phyloP scores from a whole-genome alignment of 2,888 invertebrate species.

The Spisula solida region DNA sequence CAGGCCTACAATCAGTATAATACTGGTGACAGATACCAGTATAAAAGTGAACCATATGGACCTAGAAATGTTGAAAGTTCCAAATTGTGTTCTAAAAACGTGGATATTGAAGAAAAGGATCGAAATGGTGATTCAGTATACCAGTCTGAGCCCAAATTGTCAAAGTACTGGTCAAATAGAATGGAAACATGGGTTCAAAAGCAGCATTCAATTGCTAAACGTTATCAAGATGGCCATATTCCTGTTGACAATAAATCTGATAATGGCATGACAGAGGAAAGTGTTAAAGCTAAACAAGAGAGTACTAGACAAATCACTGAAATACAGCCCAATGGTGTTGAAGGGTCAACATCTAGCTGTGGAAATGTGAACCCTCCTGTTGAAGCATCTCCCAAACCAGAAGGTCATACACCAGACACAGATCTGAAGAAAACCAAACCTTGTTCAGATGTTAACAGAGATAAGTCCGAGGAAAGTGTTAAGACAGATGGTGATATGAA shows the following conservation, averaged over 20 bases:
- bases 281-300: background rate
- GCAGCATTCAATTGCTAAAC: constrained; percentile 19
- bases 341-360: background rate
- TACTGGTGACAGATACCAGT: background rate
- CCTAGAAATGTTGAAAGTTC: background rate
- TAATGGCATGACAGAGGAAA: background rate
- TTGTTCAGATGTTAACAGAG: background rate
- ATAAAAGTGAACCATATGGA: background rate
- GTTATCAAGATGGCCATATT: background rate
- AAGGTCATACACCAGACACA: background rate
- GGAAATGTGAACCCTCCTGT: no score
- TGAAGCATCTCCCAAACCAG: background rate
- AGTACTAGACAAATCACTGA: background rate
- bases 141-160: background rate
- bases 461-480: background rate
- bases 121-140: background rate
- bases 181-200: constrained; percentile 51
- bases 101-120: background rate
- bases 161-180: constrained; percentile 50
- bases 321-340: background rate
- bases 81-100: background rate
- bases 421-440: background rate
- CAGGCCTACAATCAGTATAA: background rate
- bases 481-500: background rate
- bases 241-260: background rate